Conservation (phyloP, 2,113 vertebrate species). For the Plotosus lineatus region DNA sequence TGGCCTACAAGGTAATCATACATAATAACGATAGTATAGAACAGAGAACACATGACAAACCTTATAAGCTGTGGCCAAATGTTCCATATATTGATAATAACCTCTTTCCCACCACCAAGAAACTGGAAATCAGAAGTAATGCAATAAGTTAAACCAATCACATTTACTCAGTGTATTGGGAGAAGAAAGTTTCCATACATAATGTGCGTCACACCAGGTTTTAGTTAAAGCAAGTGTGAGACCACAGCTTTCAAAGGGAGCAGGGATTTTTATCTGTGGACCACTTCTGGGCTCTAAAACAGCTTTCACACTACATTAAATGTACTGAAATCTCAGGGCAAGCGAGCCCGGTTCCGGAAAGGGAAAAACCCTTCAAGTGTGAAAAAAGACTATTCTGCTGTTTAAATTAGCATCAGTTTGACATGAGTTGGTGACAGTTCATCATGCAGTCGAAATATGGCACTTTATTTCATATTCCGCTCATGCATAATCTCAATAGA, state of each 20-base stretch:
- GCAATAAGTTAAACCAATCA: not conserved
- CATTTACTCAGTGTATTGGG: not conserved
- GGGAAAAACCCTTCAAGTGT: not conserved
- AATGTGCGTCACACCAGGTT: not conserved
- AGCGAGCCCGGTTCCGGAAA: not conserved
- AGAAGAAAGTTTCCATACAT: not conserved
- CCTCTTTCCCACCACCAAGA: not conserved
- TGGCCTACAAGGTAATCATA: not conserved
- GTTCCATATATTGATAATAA: not conserved
- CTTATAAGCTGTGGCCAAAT: not conserved
- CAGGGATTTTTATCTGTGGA: not conserved
- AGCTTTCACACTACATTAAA: constrained; percentile 5
- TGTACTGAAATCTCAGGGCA: constrained; percentile 14
- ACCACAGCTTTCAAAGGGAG: not conserved
- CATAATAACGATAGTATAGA: not conserved
- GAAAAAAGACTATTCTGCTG: constrained; percentile 2
- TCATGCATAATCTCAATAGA: constrained; percentile 28
- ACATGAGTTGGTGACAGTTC: constrained; percentile 27
- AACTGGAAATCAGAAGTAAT: not conserved
- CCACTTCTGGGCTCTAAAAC: not conserved
- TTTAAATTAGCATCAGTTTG: constrained; percentile 28
- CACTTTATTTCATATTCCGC: constrained; percentile 20
- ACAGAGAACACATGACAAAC: not conserved
- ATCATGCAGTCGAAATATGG: not conserved
- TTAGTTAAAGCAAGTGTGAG: not conserved